Base-by-base conservation (phyloP, 2,797 vertebrate species). In the Micropoecilia bifurca region DNA sequence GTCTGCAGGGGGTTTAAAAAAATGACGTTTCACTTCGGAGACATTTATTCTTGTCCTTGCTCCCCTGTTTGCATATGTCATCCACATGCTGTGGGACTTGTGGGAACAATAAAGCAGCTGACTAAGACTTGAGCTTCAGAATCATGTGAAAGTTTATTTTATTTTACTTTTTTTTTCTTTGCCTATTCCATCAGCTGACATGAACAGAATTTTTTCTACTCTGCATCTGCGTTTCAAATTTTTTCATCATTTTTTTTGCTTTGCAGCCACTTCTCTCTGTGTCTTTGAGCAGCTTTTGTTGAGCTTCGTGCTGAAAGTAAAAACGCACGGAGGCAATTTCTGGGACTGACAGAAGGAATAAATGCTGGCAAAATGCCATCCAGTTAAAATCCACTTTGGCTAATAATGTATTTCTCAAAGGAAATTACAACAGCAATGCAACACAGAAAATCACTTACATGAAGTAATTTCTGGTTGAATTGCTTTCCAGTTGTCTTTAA, bases 61-160 rank as follows among this genome's bases (percentile, higher is more conserved):
- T 78, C 76, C 77, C 72, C 22, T 59, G 74, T 73, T 81, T 75
- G 46, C 36, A 66, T 80, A 69, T 79, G 79, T 69, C 80, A 25
- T 83, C 79, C 63, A 50, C 68, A 59, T 78, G 82, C 77, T 88
- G 85, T 75, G 74, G 57, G 55, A 22, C 84, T 87, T 85, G 75
- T 86, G 88, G 91, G 87, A 85, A 76, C 14, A 7, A 76, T 78
- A 79, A 83, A 73, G 77, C 41, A 30, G 71, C 78, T 86, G 86
- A 90, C 81, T 82, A 83, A 92, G 84, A 83, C 80, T 50, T 68
- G 46, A 59, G 45, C 63, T 45, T 73, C 69, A 75, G 47, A 73
- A 48, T 80, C 48, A 9, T 59, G 12, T 55, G 43, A 13, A 18
- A 18, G 30, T 36, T 33, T 63, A 18, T 63, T 59, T 59, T 28